These are phyloP conservation scores for Noctua janthina DNA, from an alignment of 2,888 invertebrate genomes.

Conservation along the genomic window DNA sequence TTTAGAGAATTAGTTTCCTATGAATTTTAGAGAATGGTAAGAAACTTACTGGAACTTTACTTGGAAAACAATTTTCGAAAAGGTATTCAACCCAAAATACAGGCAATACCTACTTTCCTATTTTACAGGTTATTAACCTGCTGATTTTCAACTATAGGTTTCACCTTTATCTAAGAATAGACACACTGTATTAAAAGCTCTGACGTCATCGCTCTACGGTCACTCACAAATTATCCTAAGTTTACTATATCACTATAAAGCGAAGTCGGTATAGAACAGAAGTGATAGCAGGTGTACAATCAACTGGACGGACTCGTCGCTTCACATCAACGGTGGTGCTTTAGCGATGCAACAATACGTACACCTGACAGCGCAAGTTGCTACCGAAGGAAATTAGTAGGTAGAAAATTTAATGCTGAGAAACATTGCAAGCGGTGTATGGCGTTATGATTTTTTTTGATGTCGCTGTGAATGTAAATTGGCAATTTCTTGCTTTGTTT, in stretches of 20 bases:
- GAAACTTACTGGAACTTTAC: not conserved
- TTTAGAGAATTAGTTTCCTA: not conserved
- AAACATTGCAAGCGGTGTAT: constrained; percentile 30
- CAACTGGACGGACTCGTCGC: constrained; percentile 54
- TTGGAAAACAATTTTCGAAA: not conserved
- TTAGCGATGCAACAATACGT: constrained; percentile 72
- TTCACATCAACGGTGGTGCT: constrained; percentile 61
- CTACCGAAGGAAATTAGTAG: constrained; percentile 14
- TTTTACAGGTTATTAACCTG: not conserved
- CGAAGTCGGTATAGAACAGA: constrained; percentile 39
- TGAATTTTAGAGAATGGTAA: not conserved
- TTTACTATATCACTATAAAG: constrained; percentile 1
- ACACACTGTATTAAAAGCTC: constrained; percentile 14
- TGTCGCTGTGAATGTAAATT: not conserved
- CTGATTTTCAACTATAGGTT: not conserved
- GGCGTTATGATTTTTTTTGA: not conserved
- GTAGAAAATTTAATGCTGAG: constrained; percentile 17
- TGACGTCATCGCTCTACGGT: constrained; percentile 26
- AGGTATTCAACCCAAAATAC: not conserved
- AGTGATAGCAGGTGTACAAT: constrained; percentile 60
- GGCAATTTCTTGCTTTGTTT: not conserved
- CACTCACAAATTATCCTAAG: constrained; percentile 21
- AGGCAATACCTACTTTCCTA: not conserved
- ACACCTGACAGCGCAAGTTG: constrained; percentile 73
- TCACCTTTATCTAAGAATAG: not conserved